A percentile compares a stretch with the other conserved stretches of the same genome.
These are phyloP conservation scores for Toxonevra muliebris DNA, from an alignment of 2,888 invertebrate species.

Conservation along the genomic window DNA sequence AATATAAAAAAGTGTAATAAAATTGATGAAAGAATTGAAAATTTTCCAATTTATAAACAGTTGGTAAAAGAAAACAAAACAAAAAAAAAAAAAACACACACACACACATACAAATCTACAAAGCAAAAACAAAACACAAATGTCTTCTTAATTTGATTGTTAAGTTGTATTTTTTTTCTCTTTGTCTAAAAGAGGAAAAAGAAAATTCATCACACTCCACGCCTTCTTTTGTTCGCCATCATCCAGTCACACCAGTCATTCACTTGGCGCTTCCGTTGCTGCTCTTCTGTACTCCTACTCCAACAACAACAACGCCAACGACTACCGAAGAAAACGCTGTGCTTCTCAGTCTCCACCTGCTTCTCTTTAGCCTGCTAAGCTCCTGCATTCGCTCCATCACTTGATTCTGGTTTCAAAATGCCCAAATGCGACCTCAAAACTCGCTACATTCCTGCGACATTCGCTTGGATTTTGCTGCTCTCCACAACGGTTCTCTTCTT, in stretches of 20 bases:
- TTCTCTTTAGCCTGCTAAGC: neutral
- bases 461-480: slow-evolving; percentile 96
- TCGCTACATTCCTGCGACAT: slow-evolving; percentile 97
- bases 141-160: slow-evolving; percentile 20
- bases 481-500: slow-evolving; percentile 95
- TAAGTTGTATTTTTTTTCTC: neutral
- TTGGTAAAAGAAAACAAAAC: slow-evolving; percentile 8
- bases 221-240: neutral
- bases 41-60: slow-evolving; percentile 2
- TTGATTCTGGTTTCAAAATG: slow-evolving; percentile 68
- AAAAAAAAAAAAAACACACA: slow-evolving; percentile 20
- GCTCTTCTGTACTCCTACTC: neutral
- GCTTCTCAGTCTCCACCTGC: neutral
- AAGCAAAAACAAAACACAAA: slow-evolving; percentile 21
- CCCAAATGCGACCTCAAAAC: slow-evolving; percentile 97
- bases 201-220: neutral
- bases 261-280: slow-evolving; percentile 14
- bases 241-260: neutral
- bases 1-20: too few species aligned
- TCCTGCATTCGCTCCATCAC: neutral
- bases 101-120: slow-evolving; percentile 3
- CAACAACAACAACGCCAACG: neutral
- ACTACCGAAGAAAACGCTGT: neutral
- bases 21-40: slow-evolving; percentile 5
- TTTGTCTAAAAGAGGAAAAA: neutral